Evolutionary conservation across 2,113 vertebrate species (phyloP), one percentile per base, ranked within the genome.

Genomic region (Propithecus coquereli): DNA sequence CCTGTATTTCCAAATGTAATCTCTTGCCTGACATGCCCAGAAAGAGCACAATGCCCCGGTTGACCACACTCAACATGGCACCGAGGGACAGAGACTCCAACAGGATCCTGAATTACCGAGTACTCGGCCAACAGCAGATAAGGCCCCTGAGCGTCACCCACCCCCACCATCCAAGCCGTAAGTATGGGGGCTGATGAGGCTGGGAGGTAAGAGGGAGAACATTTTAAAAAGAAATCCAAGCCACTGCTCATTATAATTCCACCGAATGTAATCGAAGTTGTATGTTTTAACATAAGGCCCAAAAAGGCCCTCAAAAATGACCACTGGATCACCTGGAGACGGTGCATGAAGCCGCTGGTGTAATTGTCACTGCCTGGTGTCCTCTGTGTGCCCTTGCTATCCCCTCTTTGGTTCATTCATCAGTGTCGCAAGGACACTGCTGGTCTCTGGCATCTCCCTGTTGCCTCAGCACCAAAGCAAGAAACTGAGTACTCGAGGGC

Each of bases 151-250:
- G 17, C 66, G 17, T 59, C 81, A 45, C 37, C 59, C 32, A 34
- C 17, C 12, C 50, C 3, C 2, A 37, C 8, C 1, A 1, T 65
- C 23, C 7, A 65, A 74, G 54, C 30, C n/a, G 0, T 5, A 20
- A 5, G 32, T 37, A 7, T 4, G 0, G 14, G 25, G 27, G 11
- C 23, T 37, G 57, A n/a, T 14, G 11, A 70, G 37, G 10, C 2
- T 22, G 27, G 30, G 5, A 50, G 30, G 6, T 12, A 52, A 76
- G 8, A 12, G 57, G 25, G 14, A 83, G 5, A 77, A 1, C 7
- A 12, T 63, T 63, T 30, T 63, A 13, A 63, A 45, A 47, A 80
- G 88, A 88, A 86, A 68, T 17, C 13, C 59, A 87, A 87, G 94
- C 59, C 30, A 22, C 70, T 23, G 13, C 61, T 91, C 50, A 25